Base-by-base conservation (phyloP, 2,113 vertebrate genomes). In the Strix uralensis region DNA sequence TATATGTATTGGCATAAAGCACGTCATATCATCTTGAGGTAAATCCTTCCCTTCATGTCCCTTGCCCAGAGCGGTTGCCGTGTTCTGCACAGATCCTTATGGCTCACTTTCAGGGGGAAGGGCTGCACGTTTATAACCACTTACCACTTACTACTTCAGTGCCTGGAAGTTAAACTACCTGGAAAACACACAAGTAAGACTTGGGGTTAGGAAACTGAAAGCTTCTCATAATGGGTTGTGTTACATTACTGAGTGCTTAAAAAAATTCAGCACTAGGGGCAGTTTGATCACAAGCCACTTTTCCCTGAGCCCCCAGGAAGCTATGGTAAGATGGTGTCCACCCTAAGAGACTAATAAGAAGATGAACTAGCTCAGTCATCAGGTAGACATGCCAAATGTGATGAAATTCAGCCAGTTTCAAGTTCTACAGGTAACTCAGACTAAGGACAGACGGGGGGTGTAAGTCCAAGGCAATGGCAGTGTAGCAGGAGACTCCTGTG, bases 61-160 rank as follows among this genome's bases (percentile, higher is more conserved):
- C 0, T 88, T 79, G 57, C 47, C 52, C 1, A 1, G 57, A 88
- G 47, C 2, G 1, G 44, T 25, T 91, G 38, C 34, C 2, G 1
- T 88, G 65, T 29, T 22, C 42, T 63, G 17, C 32, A 18, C 15
- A 59, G 34, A 29, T 51, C 38, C 25, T 79, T 34, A 29, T 26
- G 42, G 38, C 57, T 82, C 61, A 26, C 29, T 55, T 85, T 44
- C 13, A 63, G n/a, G 29, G 20, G 5, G 7, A 88, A 59, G 19
- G 32, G 27, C 54, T 38, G 13, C 62, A 36, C 1, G 1, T 63
- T 72, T 71, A 40, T n/a, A 54, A 29, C 11, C 63, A 52, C 63
- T 77, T 69, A 36, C 30, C 23, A 52, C 63, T 77, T 69, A 36
- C 30, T 20, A 49, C 38, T 78, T 52, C 77, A 84, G 52, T 49